Evolutionary conservation across 1,140 invertebrate genomes (phyloP), one percentile per base, ranked within the genome.

Genomic region (Mya arenaria): DNA sequence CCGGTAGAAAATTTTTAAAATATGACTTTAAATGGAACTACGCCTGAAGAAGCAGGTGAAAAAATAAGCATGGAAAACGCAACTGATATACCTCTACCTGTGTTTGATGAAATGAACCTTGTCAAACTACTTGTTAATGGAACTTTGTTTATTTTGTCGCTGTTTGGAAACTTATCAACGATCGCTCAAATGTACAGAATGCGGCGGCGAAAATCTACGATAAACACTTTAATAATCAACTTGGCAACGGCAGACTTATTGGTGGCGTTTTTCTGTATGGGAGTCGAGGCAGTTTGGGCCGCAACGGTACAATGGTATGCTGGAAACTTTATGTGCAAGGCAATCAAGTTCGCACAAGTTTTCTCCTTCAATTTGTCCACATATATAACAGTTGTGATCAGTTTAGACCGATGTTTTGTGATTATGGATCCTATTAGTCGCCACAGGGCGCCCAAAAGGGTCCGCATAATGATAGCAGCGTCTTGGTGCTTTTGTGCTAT

Each of bases 381-480:
- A 0, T 97, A 96, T 89, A 94, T 97, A 23, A 92, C 97, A 32
- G 96, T 97, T 4, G 93, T 97, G 17, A 97, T 97, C 85, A 96
- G 96, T 6, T 94, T 97, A 36, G 96, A 97, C 88, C 93, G 96
- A 68, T 97, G 96, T 93, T 89, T 92, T 39, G 96, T 96, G 0
- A 95, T 97, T 0, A 94, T 96, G 75, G 96, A 96, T 92, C 96
- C 96, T 0, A 96, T 97, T 94, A 96, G 95, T 63, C 94, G 95
- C 78, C 94, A 96, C 72, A 95, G 94, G n/a, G 96, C 95, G 30
- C 94, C 95, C 94, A 86, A 94, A 94, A 66, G 94, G 94, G 89
- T 91, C 15, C 79, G 86, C 17, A 79, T 86, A 13, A 91, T 92
- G 91, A 88, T 91, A 25, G 91, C 94, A 0, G 90, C 95, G 25